Base-by-base conservation (phyloP, 2,113 vertebrate species). In the Rhinogobius similis region DNA sequence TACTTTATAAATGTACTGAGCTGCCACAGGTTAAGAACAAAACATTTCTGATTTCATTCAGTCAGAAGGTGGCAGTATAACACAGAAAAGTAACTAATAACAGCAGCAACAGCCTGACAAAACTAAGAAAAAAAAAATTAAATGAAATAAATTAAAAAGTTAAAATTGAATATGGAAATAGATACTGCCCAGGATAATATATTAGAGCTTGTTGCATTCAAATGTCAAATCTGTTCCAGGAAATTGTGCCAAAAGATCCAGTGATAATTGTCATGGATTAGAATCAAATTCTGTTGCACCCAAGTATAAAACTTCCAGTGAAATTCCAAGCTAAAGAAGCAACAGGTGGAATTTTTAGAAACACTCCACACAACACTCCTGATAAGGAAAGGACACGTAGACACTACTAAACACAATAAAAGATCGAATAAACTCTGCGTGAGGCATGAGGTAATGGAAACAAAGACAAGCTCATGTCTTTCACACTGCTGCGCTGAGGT, bases 61-160 rank as follows among this genome's bases (percentile, higher is more conserved):
- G 55, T 67, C 92, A 92, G 68, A 72, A 91, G 91, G 65, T 73
- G 90, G 82, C 87, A 90, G 78, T 61, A 62, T 73, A 39, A 63
- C 66, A 70, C 18, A 61, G 26, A 55, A 3, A 13, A 13, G 23
- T 36, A 56, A 38, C 14, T 13, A 5, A 0, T 1, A 14, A 14
- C 11, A 29, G 53, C 5, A 36, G 32, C 14, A 26, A 6, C 2
- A 27, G 26, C 21, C 16, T 16, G 14, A 4, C 1, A 55, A 21
- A 39, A 39, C 10, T n/a, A n/a, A 36, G 3, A 38, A 29, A 4
- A 21, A 14, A 26, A 2, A 2, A 14, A 20, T 3, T 66, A 18
- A 50, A 13, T 43, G 16, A 24, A 11, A 50, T 16, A 11, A 7
- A 36, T 5, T 3, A 32, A 32, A 59, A 58, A 3, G 21, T 53